A percentile compares a stretch with the other conserved stretches of the same genome.
Evolutionary conservation across 2,113 vertebrate species (phyloP).

Genomic region (Lepus americanus): DNA sequence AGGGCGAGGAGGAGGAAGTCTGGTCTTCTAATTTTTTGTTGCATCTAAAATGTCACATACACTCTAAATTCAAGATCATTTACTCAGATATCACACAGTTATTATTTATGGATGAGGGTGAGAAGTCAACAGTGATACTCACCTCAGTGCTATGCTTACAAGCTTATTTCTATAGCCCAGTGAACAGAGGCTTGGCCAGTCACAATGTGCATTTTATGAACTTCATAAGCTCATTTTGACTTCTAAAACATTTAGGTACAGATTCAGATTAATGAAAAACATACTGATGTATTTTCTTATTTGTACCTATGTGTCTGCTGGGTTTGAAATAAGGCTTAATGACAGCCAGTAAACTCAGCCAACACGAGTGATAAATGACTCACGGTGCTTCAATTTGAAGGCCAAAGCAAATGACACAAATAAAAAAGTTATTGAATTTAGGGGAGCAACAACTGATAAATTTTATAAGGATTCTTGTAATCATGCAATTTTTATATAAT

Average conservation of each 20-base stretch:
- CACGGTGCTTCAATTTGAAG: slow-evolving; percentile 75
- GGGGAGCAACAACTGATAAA: slow-evolving; percentile 56
- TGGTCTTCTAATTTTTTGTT: slow-evolving; percentile 66
- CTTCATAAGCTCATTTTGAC: not conserved
- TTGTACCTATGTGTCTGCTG: too few species aligned
- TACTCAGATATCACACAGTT: slow-evolving; percentile 9
- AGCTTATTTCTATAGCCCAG: not conserved
- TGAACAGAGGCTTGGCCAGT: not conserved
- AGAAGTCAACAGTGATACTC: slow-evolving; percentile 79
- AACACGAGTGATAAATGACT: slow-evolving; percentile 69
- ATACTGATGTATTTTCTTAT: slow-evolving; percentile 35
- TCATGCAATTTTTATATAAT: slow-evolving; percentile 38
- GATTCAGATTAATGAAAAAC: slow-evolving; percentile 60
- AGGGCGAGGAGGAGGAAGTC: slow-evolving; percentile 18
- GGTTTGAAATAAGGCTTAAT: slow-evolving; percentile 46
- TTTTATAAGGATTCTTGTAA: slow-evolving; percentile 64
- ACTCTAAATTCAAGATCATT: slow-evolving; percentile 73
- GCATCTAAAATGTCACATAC: slow-evolving; percentile 73
- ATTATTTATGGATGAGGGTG: slow-evolving; percentile 6
- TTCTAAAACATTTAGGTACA: slow-evolving; percentile 77
- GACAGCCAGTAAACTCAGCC: slow-evolving; percentile 77
- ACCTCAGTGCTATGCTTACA: slow-evolving; percentile 37
- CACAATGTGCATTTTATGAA: slow-evolving; percentile 60
- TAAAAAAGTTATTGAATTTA: slow-evolving; percentile 46
- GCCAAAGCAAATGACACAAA: slow-evolving; percentile 71